Evolutionary conservation across 2,888 invertebrate genomes (phyloP).

Genomic region (Eilema griseolum): DNA sequence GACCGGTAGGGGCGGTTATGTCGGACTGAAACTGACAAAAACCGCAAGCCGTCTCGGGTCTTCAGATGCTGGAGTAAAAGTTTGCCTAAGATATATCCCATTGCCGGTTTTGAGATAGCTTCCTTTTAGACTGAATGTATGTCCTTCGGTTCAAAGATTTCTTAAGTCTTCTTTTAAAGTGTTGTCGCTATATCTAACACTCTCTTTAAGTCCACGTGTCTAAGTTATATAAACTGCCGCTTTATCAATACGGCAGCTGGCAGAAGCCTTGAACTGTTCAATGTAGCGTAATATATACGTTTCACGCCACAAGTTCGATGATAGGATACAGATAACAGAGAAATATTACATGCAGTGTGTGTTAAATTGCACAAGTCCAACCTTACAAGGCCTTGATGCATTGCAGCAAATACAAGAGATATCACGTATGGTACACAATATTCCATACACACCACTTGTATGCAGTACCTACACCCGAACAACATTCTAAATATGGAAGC

Average conservation of each 20-base stretch:
- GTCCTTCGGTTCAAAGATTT: no score
- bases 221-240: neutral
- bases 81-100: no score
- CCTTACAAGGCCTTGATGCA: neutral
- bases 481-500: no score
- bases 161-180: neutral
- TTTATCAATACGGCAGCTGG: neutral
- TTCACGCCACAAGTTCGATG: neutral
- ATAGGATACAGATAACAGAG: neutral
- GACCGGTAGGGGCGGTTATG: no score
- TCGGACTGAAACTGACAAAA: no score
- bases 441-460: no score
- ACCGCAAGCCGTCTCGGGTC: no score
- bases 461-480: no score
- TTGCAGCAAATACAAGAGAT: neutral
- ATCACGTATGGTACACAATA: no score
- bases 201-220: neutral
- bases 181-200: neutral
- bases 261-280: neutral
- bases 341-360: conserved; percentile 4
- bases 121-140: no score
- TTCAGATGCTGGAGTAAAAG: no score
- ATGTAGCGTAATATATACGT: neutral
- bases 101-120: no score
- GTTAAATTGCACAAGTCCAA: neutral